These are phyloP conservation scores for Catharus fuscescens DNA, from an alignment of 2,113 vertebrate genomes.

Conservation along the genomic window DNA sequence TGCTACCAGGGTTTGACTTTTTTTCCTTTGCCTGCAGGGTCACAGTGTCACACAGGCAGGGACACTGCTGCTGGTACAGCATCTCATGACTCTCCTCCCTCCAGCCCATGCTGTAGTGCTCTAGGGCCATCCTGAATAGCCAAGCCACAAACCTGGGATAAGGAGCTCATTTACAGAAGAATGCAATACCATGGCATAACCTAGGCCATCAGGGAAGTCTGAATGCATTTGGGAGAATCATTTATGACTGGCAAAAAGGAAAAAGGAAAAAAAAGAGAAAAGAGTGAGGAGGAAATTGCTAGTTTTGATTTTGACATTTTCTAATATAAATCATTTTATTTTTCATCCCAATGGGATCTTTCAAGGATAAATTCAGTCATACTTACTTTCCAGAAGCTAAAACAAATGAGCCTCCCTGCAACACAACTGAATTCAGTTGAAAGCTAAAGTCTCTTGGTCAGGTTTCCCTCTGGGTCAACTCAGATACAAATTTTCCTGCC, in stretches of 20 bases:
- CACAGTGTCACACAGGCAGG: neutral
- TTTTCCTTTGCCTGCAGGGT: neutral
- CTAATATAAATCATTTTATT: neutral
- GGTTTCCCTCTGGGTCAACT: neutral
- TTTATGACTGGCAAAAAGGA: neutral
- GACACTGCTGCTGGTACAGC: neutral
- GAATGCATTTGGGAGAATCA: neutral
- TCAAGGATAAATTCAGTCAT: neutral
- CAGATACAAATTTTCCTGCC: neutral
- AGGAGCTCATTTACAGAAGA: neutral
- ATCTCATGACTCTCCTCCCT: neutral
- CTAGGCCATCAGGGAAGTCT: neutral
- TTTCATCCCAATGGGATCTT: neutral
- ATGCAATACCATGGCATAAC: neutral
- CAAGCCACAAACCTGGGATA: neutral
- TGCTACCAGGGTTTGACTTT: neutral
- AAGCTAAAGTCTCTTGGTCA: neutral
- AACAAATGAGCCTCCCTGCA: neutral
- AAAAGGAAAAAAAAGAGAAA: neutral
- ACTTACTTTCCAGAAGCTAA: neutral
- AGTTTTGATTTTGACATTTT: neutral
- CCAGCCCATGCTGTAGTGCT: neutral
- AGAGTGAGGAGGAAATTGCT: neutral
- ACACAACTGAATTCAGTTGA: neutral
- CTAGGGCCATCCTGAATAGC: neutral